Percentiles rank a stretch among this genome's conserved stretches.
Conservation (phyloP, 2,888 invertebrate species). For the Trissonchulus latispiculum region DNA sequence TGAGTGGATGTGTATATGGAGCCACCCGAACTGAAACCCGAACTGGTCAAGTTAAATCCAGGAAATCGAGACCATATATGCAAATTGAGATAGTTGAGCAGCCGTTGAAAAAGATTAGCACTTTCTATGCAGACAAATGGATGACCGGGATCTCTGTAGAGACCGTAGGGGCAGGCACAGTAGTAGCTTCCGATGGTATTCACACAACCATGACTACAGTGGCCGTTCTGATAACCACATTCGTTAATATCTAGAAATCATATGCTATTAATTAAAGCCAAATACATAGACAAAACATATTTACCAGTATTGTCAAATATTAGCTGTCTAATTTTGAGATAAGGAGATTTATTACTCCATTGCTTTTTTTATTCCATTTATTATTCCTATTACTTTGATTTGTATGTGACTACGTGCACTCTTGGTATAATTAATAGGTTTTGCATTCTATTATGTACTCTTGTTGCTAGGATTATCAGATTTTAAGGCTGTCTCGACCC, state of each 20-base stretch:
- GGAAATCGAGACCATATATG: slow-evolving; percentile 12
- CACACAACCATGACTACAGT: slow-evolving; percentile 39
- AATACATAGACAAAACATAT: background rate
- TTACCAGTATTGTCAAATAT: background rate
- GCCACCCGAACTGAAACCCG: background rate
- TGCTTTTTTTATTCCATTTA: no score
- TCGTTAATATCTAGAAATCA: slow-evolving; percentile 36
- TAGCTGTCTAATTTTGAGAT: no score
- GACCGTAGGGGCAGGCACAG: slow-evolving; percentile 39
- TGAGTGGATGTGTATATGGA: no score
- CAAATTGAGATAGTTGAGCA: slow-evolving; percentile 3
- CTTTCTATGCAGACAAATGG: slow-evolving; percentile 7
- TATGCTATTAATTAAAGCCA: background rate
- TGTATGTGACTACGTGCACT: background rate
- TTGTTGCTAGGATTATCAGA: background rate
- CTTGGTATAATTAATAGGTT: background rate
- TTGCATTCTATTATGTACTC: background rate
- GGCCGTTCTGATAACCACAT: slow-evolving; percentile 36
- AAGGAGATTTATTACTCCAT: no score
- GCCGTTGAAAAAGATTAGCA: background rate
- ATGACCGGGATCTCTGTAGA: slow-evolving; percentile 19
- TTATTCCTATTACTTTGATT: no score
- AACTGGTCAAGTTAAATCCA: background rate
- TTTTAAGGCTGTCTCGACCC: background rate
- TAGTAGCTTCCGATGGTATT: slow-evolving; percentile 40